Evolutionary conservation across 2,113 vertebrate species (phyloP).

Genomic region (Erinaceus europaeus): DNA sequence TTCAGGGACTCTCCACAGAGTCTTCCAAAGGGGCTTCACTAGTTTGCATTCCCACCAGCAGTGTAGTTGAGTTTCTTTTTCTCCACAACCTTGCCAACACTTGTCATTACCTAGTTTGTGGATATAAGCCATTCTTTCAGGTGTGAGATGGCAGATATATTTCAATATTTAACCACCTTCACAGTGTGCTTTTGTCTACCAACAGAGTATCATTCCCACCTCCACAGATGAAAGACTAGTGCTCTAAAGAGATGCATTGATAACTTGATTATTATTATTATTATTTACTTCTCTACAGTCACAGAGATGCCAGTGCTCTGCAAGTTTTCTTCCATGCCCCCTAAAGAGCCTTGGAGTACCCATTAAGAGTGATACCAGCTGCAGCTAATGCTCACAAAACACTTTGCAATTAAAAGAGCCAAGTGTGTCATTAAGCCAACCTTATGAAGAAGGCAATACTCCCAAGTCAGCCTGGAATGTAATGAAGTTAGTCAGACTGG

Average conservation of each 20-base stretch:
- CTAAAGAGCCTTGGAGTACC: conserved; percentile 15
- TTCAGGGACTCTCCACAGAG: too few species aligned
- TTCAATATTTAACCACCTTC: not conserved
- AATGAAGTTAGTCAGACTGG: conserved; percentile 40
- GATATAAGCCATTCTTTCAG: too few species aligned
- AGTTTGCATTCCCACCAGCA: too few species aligned
- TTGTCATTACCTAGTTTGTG: too few species aligned
- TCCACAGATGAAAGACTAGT: not conserved
- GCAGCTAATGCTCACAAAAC: conserved; percentile 7
- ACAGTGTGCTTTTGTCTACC: rapidly evolving
- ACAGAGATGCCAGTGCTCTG: not conserved
- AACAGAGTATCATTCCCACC: not conserved
- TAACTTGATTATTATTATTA: not conserved
- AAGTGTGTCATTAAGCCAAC: conserved; percentile 31
- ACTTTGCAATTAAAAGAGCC: conserved; percentile 54
- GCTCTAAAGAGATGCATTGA: not conserved
- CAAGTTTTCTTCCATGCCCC: conserved; percentile 33
- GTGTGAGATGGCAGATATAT: rapidly evolving
- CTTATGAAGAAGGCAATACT: conserved; percentile 10
- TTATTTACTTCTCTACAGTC: not conserved
- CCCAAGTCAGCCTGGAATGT: not conserved
- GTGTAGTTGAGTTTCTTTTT: too few species aligned
- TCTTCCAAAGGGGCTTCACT: too few species aligned
- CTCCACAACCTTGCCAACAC: too few species aligned
- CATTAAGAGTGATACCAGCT: conserved; percentile 24